phyloP scores from a whole-genome alignment of 1,140 invertebrate species.

The Caenorhabditis tropicalis region DNA sequence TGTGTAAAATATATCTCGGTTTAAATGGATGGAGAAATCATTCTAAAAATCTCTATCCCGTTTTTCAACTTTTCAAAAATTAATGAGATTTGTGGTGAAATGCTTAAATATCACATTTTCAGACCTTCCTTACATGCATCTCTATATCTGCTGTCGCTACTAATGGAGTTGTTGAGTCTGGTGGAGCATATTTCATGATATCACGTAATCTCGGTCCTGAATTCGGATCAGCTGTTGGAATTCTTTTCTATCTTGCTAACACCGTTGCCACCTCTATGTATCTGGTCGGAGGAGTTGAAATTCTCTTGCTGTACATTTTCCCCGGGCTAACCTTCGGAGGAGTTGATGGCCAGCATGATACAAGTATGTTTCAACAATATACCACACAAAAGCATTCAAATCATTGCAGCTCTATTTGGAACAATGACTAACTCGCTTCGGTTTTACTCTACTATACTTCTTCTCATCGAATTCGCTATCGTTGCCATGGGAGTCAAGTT shows the following conservation, averaged over 20 bases:
- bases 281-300: conserved; percentile 93
- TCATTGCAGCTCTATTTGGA: conserved; percentile 60
- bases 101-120: conserved; percentile 60
- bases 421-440: conserved; percentile 74
- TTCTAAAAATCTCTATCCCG: no score
- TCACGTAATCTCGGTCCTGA: conserved; percentile 90
- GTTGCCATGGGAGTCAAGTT: conserved; percentile 76
- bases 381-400: neutral
- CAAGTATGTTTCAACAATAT: conserved; percentile 52
- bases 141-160: conserved; percentile 99
- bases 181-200: conserved; percentile 99
- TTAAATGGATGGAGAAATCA: no score
- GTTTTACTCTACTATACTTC: conserved; percentile 74
- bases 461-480: conserved; percentile 74
- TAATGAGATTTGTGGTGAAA: no score
- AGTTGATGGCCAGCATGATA: conserved; percentile 69
- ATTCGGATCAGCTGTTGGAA: conserved; percentile 96
- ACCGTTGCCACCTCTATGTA: conserved; percentile 98
- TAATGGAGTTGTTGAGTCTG: conserved; percentile 88
- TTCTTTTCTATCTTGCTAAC: conserved; percentile 98
- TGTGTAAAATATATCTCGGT: no score
- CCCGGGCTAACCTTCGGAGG: conserved; percentile 74
- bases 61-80: no score
- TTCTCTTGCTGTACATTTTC: conserved; percentile 78
- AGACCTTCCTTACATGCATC: conserved; percentile 97